Evolutionary conservation across 2,888 invertebrate species (phyloP), one percentile per base, ranked within the genome.

Genomic region (Rhopalosiphum nymphaeae): DNA sequence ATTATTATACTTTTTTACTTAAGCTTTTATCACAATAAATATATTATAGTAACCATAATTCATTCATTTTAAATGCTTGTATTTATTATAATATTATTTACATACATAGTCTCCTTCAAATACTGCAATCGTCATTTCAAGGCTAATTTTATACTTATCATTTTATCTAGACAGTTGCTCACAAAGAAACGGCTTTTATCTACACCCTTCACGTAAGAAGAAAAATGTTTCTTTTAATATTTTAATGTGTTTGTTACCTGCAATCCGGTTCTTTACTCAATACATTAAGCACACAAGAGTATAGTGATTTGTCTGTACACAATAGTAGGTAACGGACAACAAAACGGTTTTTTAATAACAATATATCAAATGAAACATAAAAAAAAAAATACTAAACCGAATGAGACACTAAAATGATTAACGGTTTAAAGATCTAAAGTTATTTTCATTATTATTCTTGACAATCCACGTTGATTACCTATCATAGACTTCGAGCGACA

Each of bases 171-270:
- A 91, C 91, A 42, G 53, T 67, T 7, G 26, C 42, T 84, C 46
- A 49, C 67, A 67, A 67, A 90, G 67, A 49, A 67, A 67, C n/a
- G 29, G 57, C 61, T 84, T 84, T 91, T 44, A 56, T 85, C 21
- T 85, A 87, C 91, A 91, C 91, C 91, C 91, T 91, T 91, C 57
- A 85, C 49, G 21, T 25, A 11, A n/a, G 44, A 85, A 44, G 44
- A 85, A 91, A 91, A 85, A 91, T 85, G 56, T 56, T 91, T 56
- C 29, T 91, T 91, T 29, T 90, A 90, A 91, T 85, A 85, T 91
- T 56, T 42, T 84, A 91, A 84, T 56, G 84, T n/a, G n/a, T 42
- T 53, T 13, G 36, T 56, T 57, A 42, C 42, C n/a, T 44, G 44
- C 56, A 44, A 91, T 91, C 91, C 42, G 84, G 85, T 91, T 85